These are phyloP conservation scores for Argynnis bischoffii DNA, from an alignment of 2,888 invertebrate genomes.

Conservation along the genomic window DNA sequence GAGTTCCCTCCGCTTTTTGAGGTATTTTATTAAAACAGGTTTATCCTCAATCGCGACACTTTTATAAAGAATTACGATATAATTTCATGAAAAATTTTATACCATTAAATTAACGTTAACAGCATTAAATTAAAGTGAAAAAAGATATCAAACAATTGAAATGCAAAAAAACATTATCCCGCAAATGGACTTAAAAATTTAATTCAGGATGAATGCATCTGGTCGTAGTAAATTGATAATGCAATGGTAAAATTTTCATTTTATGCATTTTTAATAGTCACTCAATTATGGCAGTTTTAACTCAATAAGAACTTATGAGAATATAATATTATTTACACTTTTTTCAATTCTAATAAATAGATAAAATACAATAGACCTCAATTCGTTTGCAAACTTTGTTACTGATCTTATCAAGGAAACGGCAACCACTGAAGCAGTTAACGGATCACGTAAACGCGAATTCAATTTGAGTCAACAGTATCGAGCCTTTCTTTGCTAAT, in stretches of 20 bases:
- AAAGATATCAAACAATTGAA: no score
- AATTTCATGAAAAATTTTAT: background rate
- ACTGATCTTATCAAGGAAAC: conserved; percentile 12
- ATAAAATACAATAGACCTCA: background rate
- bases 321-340: no score
- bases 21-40: conserved; percentile 29
- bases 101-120: background rate
- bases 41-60: conserved; percentile 2
- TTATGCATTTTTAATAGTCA: no score
- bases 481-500: conserved; percentile 36
- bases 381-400: conserved; percentile 14
- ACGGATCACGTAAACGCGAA: conserved; percentile 33
- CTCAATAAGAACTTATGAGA: no score
- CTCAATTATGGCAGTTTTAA: no score
- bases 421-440: conserved; percentile 18
- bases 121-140: background rate
- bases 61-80: background rate
- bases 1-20: no score
- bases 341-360: no score
- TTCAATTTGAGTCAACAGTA: conserved; percentile 40
- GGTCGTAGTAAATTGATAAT: no score
- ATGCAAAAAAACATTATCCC: no score
- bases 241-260: no score
- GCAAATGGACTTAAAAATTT: no score
- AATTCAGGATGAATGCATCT: no score